These are phyloP conservation scores for Cephus cinctus DNA, from an alignment of 1,140 invertebrate species.

Conservation along the genomic window DNA sequence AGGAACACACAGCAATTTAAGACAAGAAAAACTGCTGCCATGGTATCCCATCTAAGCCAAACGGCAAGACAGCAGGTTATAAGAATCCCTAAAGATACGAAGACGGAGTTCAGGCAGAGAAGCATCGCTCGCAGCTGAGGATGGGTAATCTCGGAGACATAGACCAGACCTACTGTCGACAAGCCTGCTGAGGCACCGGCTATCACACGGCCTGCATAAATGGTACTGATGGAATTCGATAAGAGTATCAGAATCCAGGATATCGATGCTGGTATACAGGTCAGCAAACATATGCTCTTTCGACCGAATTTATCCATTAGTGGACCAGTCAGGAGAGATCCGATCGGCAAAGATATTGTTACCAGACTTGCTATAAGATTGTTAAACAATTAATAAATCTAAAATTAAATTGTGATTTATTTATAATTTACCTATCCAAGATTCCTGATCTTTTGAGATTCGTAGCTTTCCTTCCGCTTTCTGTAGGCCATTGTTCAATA, in stretches of 20 bases:
- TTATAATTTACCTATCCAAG: constrained; percentile 56
- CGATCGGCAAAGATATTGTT: constrained; percentile 57
- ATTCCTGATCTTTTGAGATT: constrained; percentile 34
- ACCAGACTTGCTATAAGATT: constrained; percentile 59
- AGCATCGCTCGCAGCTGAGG: constrained; percentile 56
- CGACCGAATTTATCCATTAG: constrained; percentile 68
- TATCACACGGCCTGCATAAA: constrained; percentile 56
- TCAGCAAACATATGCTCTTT: constrained; percentile 57
- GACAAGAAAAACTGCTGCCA: constrained; percentile 49
- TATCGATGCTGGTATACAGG: constrained; percentile 57
- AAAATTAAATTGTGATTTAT: constrained; percentile 16
- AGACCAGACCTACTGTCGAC: constrained; percentile 57
- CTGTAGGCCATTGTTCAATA: constrained; percentile 52
- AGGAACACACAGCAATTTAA: constrained; percentile 42
- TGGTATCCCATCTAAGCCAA: constrained; percentile 52
- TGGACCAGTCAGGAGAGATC: constrained; percentile 56
- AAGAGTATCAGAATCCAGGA: constrained; percentile 61
- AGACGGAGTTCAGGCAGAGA: constrained; percentile 59
- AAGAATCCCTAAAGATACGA: constrained; percentile 60
- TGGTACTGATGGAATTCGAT: constrained; percentile 41
- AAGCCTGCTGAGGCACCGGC: constrained; percentile 58
- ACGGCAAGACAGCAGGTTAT: constrained; percentile 54
- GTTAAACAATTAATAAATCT: constrained; percentile 12
- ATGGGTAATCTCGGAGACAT: constrained; percentile 61
- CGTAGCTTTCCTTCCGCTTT: constrained; percentile 31